phyloP scores from a whole-genome alignment of 2,113 vertebrate genomes.

The Actinemys pallida region DNA sequence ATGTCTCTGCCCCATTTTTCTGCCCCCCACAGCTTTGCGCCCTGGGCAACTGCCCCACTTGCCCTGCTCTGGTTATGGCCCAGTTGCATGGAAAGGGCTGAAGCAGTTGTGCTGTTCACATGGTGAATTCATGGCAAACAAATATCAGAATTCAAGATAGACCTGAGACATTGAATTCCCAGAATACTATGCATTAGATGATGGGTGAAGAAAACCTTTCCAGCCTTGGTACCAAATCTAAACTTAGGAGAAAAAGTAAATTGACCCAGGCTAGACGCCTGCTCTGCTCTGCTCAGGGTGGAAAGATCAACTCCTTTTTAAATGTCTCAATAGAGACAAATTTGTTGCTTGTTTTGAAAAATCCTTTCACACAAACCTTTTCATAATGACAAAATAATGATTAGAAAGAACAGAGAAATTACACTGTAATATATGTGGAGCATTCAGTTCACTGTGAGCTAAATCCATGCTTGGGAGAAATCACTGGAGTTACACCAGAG shows the following conservation, averaged over 20 bases:
- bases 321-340: too few species aligned
- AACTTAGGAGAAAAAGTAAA: neutral
- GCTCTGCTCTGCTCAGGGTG: neutral
- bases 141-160: neutral
- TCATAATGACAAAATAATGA: neutral
- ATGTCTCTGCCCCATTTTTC: neutral
- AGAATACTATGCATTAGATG: neutral
- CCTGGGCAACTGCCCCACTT: neutral
- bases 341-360: neutral
- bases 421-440: neutral
- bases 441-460: neutral
- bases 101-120: neutral
- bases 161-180: neutral
- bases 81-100: neutral
- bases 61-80: neutral
- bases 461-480: neutral
- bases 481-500: neutral
- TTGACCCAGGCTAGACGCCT: neutral
- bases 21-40: neutral
- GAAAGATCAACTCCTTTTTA: neutral
- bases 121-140: neutral
- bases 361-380: neutral
- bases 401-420: neutral
- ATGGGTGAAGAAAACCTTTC: neutral
- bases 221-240: neutral